phyloP scores from a whole-genome alignment of 2,888 invertebrate species.

The Agrotis puta region DNA sequence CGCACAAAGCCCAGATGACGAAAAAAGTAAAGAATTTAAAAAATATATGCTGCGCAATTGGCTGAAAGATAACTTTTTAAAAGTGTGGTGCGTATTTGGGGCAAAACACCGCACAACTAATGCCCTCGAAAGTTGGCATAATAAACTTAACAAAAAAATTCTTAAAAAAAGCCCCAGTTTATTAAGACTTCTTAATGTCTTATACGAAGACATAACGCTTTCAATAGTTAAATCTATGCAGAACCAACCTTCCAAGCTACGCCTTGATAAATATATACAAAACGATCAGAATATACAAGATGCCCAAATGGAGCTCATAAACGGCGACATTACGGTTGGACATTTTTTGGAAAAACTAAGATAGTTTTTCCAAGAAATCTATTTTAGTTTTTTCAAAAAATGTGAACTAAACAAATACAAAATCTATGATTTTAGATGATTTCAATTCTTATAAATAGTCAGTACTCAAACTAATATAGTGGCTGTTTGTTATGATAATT shows the following conservation, averaged over 20 bases:
- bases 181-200: slow-evolving; percentile 34
- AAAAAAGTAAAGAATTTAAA: slow-evolving; percentile 38
- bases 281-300: slow-evolving; percentile 38
- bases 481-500: slow-evolving; percentile 33
- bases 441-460: slow-evolving; percentile 29
- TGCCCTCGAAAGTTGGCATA: slow-evolving; percentile 43
- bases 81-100: slow-evolving; percentile 42
- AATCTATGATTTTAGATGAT: slow-evolving; percentile 28
- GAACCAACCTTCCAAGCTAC: slow-evolving; percentile 33
- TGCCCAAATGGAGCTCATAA: slow-evolving; percentile 36
- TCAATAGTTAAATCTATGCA: slow-evolving; percentile 35
- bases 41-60: slow-evolving; percentile 43
- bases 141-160: slow-evolving; percentile 41
- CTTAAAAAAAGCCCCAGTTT: slow-evolving; percentile 28
- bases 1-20: slow-evolving; percentile 37
- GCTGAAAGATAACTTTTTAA: slow-evolving; percentile 34
- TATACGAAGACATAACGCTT: slow-evolving; percentile 30
- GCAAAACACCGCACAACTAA: slow-evolving; percentile 41
- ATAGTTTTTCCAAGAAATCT: too few relatives aligned
- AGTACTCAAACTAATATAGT: too few relatives aligned
- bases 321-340: slow-evolving; percentile 29
- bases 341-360: too few relatives aligned
- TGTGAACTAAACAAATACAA: slow-evolving; percentile 28
- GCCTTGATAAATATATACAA: slow-evolving; percentile 33
- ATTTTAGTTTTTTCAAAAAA: too few relatives aligned